Percentiles rank a stretch among this genome's conserved stretches.
Conservation (phyloP, 2,888 invertebrate genomes). For the Eupithecia subumbrata region DNA sequence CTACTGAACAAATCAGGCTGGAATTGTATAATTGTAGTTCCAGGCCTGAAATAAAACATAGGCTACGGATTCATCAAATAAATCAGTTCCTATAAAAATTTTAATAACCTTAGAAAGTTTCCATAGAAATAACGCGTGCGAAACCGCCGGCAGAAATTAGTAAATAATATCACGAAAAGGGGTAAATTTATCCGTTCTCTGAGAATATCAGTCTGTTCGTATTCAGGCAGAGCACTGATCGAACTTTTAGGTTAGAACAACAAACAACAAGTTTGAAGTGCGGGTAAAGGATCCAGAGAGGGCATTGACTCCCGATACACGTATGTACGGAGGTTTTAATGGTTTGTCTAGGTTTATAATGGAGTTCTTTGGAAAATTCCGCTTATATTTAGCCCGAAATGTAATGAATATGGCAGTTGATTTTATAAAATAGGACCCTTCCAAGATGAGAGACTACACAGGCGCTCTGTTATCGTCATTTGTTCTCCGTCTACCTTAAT, state of each 20-base stretch:
- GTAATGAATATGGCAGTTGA: neutral
- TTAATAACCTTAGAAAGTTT: too few relatives aligned
- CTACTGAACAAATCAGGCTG: too few relatives aligned
- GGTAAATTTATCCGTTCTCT: neutral
- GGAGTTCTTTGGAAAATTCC: neutral
- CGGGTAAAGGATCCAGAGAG: neutral
- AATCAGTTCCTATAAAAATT: too few relatives aligned
- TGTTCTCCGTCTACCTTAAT: neutral
- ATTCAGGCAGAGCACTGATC: neutral
- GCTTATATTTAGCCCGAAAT: neutral
- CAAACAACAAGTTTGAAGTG: constrained; percentile 1
- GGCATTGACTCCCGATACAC: neutral
- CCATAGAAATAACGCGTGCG: too few relatives aligned
- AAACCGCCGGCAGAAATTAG: too few relatives aligned
- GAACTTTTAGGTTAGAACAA: constrained; percentile 5
- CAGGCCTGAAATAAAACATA: too few relatives aligned
- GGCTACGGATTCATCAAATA: too few relatives aligned
- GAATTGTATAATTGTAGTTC: too few relatives aligned
- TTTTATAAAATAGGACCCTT: neutral
- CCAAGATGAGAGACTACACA: neutral
- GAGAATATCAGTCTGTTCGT: neutral
- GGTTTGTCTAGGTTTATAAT: neutral
- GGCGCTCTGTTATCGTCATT: neutral
- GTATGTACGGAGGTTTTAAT: neutral
- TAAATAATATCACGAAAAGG: neutral